A percentile compares a stretch with the other conserved stretches of the same genome.
Evolutionary conservation across 2,797 vertebrate species (phyloP).

Genomic region (Rhadinocentrus ornatus): DNA sequence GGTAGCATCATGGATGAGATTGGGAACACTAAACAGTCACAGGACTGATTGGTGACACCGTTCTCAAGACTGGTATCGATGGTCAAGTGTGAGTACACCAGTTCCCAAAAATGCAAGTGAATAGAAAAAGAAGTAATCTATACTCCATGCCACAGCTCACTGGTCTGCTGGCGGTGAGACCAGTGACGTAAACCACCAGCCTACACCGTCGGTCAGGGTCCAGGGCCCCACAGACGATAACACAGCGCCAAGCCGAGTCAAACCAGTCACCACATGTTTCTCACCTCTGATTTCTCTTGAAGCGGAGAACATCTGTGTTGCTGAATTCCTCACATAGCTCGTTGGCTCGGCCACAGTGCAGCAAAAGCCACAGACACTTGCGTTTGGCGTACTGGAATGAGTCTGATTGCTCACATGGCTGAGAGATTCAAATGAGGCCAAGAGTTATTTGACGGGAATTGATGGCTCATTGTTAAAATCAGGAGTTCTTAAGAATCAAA

Average conservation of each 20-base stretch:
- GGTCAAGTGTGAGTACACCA: neutral
- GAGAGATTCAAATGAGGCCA: constrained; percentile 28
- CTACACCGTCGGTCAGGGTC: constrained; percentile 42
- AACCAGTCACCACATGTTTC: constrained; percentile 35
- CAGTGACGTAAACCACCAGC: constrained; percentile 26
- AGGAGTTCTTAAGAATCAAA: neutral
- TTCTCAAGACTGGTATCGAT: neutral
- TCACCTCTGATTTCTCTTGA: constrained; percentile 13
- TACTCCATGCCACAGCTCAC: neutral
- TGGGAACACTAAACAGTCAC: neutral
- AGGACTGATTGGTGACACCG: neutral
- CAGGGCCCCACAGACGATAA: constrained; percentile 47
- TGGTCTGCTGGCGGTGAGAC: constrained; percentile 2
- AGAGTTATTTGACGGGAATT: constrained; percentile 21
- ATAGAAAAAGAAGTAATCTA: neutral
- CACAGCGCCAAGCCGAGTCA: constrained; percentile 19
- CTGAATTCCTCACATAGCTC: constrained; percentile 68
- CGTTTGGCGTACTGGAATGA: constrained; percentile 56
- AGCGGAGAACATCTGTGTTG: constrained; percentile 42
- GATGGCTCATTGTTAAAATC: neutral
- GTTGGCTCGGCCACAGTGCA: constrained; percentile 45
- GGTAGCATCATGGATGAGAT: neutral
- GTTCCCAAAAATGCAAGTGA: constrained; percentile 1
- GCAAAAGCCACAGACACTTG: constrained; percentile 62
- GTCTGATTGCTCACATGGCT: constrained; percentile 42